Evolutionary conservation across 2,888 invertebrate species (phyloP).

Genomic region (Melolontha melolontha): DNA sequence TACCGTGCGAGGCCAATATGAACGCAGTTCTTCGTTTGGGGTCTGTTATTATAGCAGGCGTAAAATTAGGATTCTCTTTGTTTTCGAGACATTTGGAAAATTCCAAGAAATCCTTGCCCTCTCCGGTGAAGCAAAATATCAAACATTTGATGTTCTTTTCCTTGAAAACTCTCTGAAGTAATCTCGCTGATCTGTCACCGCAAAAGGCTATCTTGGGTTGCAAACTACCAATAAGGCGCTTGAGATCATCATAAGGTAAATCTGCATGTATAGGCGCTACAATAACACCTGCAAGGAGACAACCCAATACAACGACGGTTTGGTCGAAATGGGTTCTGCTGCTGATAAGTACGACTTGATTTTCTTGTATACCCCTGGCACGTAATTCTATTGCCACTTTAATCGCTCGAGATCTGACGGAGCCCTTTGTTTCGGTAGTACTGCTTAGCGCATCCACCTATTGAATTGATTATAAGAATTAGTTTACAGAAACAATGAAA

Average conservation of each 20-base stretch:
- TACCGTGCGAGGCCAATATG: constrained; percentile 57
- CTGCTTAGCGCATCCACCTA: constrained; percentile 58
- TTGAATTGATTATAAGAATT: background rate
- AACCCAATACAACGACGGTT: constrained; percentile 57
- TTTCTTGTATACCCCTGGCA: constrained; percentile 50
- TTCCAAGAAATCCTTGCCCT: constrained; percentile 46
- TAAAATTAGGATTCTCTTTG: constrained; percentile 47
- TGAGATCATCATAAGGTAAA: constrained; percentile 52
- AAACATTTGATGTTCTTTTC: constrained; percentile 39
- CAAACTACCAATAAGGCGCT: constrained; percentile 51
- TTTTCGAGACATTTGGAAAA: constrained; percentile 43
- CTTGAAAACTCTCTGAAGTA: constrained; percentile 52
- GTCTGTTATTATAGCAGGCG: constrained; percentile 51
- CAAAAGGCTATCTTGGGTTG: constrained; percentile 60
- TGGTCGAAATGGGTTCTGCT: constrained; percentile 58
- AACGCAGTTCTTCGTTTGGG: constrained; percentile 56
- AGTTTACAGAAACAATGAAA: no score
- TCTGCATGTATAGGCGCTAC: constrained; percentile 57
- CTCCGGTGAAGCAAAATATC: constrained; percentile 48
- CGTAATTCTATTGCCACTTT: constrained; percentile 56
- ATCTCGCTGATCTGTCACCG: constrained; percentile 54
- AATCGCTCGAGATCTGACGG: constrained; percentile 55
- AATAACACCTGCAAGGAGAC: constrained; percentile 57
- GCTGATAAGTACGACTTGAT: constrained; percentile 57
- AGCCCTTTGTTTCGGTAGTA: constrained; percentile 58